These are phyloP conservation scores for Leptinotarsa undecemlineata DNA, from an alignment of 1,140 invertebrate genomes.

Conservation along the genomic window DNA sequence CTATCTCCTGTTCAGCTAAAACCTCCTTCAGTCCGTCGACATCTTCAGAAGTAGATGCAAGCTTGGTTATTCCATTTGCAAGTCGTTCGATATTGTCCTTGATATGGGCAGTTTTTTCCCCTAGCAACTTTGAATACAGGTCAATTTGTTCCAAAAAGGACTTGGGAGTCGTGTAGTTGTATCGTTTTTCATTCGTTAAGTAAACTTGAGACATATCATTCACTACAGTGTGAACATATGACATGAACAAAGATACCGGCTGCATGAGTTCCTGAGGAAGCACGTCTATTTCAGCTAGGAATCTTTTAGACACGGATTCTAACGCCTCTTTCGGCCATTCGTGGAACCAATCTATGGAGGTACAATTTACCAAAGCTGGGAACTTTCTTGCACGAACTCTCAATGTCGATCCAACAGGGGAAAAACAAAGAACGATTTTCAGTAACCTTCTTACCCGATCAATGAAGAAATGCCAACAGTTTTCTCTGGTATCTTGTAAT, in stretches of 20 bases:
- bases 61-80: conserved; percentile 85
- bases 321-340: conserved; percentile 93
- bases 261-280: conserved; percentile 65
- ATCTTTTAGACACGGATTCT: conserved; percentile 83
- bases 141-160: conserved; percentile 93
- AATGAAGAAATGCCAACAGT: conserved; percentile 96
- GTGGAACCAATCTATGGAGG: conserved; percentile 94
- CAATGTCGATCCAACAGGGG: conserved; percentile 85
- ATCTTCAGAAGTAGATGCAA: conserved; percentile 81
- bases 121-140: conserved; percentile 82
- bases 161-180: conserved; percentile 96
- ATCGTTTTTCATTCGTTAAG: conserved; percentile 83
- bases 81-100: conserved; percentile 77
- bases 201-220: conserved; percentile 85
- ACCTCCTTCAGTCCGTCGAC: conserved; percentile 58
- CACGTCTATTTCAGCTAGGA: conserved; percentile 75
- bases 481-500: conserved; percentile 84
- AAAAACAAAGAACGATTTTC: conserved; percentile 89
- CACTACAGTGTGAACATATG: conserved; percentile 85
- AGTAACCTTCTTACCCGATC: conserved; percentile 78
- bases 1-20: conserved; percentile 86
- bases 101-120: conserved; percentile 77
- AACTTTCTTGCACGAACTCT: conserved; percentile 87
- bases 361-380: conserved; percentile 92
- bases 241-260: conserved; percentile 85